These are phyloP conservation scores for Cosmia trapezina DNA, from an alignment of 2,888 invertebrate species.

Conservation along the genomic window DNA sequence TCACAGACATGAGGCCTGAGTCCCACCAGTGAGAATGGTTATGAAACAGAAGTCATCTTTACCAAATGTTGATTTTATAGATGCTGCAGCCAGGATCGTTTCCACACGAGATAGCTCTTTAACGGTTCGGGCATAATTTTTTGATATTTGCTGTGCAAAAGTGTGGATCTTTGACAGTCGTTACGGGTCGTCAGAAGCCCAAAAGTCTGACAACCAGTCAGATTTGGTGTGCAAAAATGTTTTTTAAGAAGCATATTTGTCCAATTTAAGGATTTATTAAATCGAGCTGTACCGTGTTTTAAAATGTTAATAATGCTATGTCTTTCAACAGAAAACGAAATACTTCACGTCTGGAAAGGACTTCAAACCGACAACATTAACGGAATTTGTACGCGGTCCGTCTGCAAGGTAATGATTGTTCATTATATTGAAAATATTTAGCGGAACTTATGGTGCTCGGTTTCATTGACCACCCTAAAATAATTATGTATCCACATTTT, in stretches of 20 bases:
- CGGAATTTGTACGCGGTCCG: slow-evolving; percentile 15
- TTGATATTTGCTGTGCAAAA: neutral
- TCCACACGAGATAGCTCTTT: neutral
- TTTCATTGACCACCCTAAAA: neutral
- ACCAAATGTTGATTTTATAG: neutral
- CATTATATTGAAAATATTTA: neutral
- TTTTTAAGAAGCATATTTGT: neutral
- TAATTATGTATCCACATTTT: neutral
- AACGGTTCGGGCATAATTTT: neutral
- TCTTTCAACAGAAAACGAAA: slow-evolving; percentile 13
- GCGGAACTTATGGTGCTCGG: neutral
- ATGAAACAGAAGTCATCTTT: neutral
- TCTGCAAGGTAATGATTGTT: neutral
- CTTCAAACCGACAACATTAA: slow-evolving; percentile 7
- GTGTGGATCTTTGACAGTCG: too few species aligned
- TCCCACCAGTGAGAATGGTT: neutral
- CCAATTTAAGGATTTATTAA: neutral
- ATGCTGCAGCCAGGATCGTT: neutral
- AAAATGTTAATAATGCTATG: neutral
- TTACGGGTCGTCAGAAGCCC: too few species aligned
- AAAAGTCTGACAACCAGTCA: too few species aligned
- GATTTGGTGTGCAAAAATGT: neutral
- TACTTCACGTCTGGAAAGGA: slow-evolving; percentile 4
- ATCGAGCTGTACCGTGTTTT: neutral
- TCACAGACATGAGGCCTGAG: neutral